These are phyloP conservation scores for Ennomos fuscantarius DNA, from an alignment of 2,888 invertebrate species.

Conservation along the genomic window DNA sequence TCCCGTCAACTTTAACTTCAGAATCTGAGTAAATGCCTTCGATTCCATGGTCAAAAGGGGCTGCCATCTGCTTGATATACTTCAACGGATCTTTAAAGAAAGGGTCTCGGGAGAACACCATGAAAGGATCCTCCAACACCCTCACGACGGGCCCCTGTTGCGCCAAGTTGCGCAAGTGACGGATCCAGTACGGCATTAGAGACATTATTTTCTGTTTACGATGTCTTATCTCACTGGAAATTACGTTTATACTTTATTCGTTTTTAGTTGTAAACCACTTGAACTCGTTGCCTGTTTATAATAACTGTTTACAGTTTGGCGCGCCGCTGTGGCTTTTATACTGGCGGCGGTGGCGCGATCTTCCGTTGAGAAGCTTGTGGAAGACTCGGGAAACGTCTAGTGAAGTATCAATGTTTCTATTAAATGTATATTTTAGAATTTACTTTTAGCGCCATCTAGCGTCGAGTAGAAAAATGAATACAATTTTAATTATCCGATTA, in stretches of 20 bases:
- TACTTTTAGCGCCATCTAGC: conserved; percentile 53
- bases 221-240: conserved; percentile 25
- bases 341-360: conserved; percentile 51
- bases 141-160: conserved; percentile 66
- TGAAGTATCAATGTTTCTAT: neutral
- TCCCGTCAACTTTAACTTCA: conserved; percentile 85
- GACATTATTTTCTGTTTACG: conserved; percentile 63
- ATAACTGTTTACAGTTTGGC: conserved; percentile 42
- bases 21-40: conserved; percentile 83
- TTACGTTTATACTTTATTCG: conserved; percentile 5
- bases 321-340: conserved; percentile 58
- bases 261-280: conserved; percentile 2
- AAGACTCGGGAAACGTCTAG: conserved; percentile 62
- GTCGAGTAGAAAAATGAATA: conserved; percentile 32
- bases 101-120: conserved; percentile 65
- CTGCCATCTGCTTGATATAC: conserved; percentile 57
- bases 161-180: conserved; percentile 71
- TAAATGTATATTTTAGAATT: neutral
- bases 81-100: conserved; percentile 75
- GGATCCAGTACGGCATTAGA: conserved; percentile 74
- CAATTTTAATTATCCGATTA: neutral
- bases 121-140: conserved; percentile 68
- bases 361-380: conserved; percentile 55
- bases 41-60: conserved; percentile 66
- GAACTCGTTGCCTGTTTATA: conserved; percentile 13